Evolutionary conservation across 35 echinoderm and acorn worm genomes (phyloP), one percentile per base, ranked within the genome.

Genomic region (Ophiothrix spiculata): DNA sequence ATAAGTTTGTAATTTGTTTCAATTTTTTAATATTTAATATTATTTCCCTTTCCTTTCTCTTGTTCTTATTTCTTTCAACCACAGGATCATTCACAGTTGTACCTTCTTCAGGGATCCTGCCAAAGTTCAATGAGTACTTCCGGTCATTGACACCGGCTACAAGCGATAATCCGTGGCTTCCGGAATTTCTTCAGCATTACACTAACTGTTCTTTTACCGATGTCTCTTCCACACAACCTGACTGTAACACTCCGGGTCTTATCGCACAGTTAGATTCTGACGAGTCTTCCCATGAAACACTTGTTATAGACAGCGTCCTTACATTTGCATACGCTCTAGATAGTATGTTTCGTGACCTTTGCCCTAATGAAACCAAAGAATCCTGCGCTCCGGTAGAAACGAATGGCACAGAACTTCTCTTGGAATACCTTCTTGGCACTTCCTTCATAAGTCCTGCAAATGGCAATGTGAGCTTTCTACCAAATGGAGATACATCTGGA

Each of bases 271-370:
- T 56, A 33, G 88, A 91, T 49, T 80, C 78, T 31, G 78, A 89
- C 37, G 79, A 86, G 36, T 76, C 80, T 25, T 64, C 91, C 0
- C 95, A 98, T 54, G 95, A 98, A 40, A 91, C 91, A 6, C 86
- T 98, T 8, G 94, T 97, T 19, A 97, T 97, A 37, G 94, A 97
- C 79, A 90, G 86, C n/a, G 94, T 97, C 35, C 64, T 92, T 39
- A 76, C 94, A 14, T 79, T 97, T 39, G 90, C 90, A 21, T 85
- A 87, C 77, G 94, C 86, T 29, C 64, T 97, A 42, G 80, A 95
- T 31, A 45, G 69, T 74, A 88, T 95, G 93, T 86, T 84, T 28
- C 73, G 64, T 13, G 78, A 88, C 31, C 38, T 75, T 34, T 95
- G 93, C 45, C 76, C 81, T 38, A 56, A 76, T 31, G 31, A 60